These are phyloP conservation scores for Amaurobius ferox DNA, from an alignment of 2,888 invertebrate species.

Conservation along the genomic window DNA sequence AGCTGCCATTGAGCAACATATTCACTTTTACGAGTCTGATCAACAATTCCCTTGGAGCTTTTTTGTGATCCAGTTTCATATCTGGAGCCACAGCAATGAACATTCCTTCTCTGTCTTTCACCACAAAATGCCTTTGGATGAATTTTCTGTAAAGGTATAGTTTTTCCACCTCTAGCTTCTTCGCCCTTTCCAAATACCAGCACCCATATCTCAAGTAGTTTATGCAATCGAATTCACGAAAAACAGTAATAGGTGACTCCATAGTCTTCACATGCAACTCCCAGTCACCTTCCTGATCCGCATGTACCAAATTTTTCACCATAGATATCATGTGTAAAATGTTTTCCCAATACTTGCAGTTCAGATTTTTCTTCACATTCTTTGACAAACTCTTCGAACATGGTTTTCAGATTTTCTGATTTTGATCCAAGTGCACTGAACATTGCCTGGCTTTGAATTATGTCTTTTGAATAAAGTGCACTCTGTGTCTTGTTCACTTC, in stretches of 20 bases:
- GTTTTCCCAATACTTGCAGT: slow-evolving; percentile 9
- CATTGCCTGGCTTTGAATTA: slow-evolving; percentile 10
- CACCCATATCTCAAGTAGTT: not conserved
- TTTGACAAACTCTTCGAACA: not conserved
- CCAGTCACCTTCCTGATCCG: not conserved
- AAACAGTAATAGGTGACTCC: not conserved
- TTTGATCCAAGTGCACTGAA: not conserved
- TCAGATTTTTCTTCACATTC: not conserved
- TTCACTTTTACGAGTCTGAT: not conserved
- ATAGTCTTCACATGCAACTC: not conserved
- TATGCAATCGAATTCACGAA: not conserved
- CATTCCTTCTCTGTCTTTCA: not conserved
- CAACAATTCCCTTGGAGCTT: not conserved
- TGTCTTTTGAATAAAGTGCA: too few species aligned
- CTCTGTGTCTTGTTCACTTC: too few species aligned
- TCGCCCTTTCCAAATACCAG: not conserved
- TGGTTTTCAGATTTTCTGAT: too few species aligned
- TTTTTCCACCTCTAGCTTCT: not conserved
- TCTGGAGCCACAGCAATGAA: slow-evolving; percentile 2
- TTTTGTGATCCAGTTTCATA: slow-evolving; percentile 5
- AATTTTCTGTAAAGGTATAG: not conserved
- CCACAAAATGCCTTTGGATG: not conserved
- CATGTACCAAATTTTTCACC: not conserved
- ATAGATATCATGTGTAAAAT: not conserved
- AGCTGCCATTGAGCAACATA: not conserved